Evolutionary conservation across 2,797 vertebrate species (phyloP).

Genomic region (Typhlichthys eigenmanni): DNA sequence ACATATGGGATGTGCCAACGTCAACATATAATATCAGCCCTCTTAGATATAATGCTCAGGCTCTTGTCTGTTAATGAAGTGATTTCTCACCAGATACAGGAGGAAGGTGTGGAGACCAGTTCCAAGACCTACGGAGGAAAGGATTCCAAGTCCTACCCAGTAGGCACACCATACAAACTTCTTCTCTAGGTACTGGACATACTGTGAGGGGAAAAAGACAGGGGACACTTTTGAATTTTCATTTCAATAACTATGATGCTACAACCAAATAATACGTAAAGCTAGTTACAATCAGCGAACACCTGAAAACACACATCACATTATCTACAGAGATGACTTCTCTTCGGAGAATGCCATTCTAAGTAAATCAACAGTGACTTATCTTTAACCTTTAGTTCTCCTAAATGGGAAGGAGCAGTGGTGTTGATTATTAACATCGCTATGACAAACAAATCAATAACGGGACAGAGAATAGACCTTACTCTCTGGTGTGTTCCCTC

Average conservation of each 20-base stretch:
- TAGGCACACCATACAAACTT: constrained; percentile 96
- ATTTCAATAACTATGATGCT: no score
- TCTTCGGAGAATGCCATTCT: constrained; percentile 7
- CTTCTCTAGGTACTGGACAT: constrained; percentile 90
- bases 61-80: not conserved
- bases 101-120: constrained; percentile 98
- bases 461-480: constrained; percentile 38
- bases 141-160: constrained; percentile 97
- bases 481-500: constrained; percentile 96
- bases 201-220: constrained; percentile 69
- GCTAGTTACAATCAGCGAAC: no score
- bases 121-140: constrained; percentile 97
- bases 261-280: no score
- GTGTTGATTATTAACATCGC: constrained; percentile 51
- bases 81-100: constrained; percentile 91
- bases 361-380: constrained; percentile 31
- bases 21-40: not conserved
- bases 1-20: not conserved
- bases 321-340: constrained; percentile 3
- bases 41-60: no score
- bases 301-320: constrained; percentile 12
- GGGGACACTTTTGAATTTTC: no score
- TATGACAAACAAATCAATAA: constrained; percentile 15
- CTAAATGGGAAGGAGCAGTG: constrained; percentile 4
- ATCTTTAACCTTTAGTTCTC: constrained; percentile 62